phyloP scores from a whole-genome alignment of 1,140 invertebrate genomes.

The Lordiphosa collinella region DNA sequence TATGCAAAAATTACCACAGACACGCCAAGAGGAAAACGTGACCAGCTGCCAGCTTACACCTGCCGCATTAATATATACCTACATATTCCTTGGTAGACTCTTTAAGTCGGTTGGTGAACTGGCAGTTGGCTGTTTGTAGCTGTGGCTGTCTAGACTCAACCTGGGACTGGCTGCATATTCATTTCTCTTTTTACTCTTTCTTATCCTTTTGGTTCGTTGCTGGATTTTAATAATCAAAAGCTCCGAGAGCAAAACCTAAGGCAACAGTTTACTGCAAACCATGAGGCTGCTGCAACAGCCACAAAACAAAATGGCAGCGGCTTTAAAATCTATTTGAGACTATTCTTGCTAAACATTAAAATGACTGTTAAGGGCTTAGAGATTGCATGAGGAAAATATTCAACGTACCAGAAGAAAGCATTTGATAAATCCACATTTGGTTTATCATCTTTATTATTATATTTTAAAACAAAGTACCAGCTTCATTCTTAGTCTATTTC shows the following conservation, averaged over 20 bases:
- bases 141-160: conserved; percentile 34
- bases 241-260: conserved; percentile 11
- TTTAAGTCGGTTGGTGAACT: conserved; percentile 7
- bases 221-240: conserved; percentile 35
- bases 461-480: too few species aligned
- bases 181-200: conserved; percentile 17
- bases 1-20: conserved; percentile 13
- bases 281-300: conserved; percentile 11
- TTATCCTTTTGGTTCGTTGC: neutral
- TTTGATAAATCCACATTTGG: too few species aligned
- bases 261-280: conserved; percentile 31
- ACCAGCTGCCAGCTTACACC: conserved; percentile 26
- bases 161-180: conserved; percentile 23
- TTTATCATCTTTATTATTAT: too few species aligned
- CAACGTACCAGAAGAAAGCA: too few species aligned
- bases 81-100: conserved; percentile 34
- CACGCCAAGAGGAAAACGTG: neutral
- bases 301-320: conserved; percentile 23
- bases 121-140: neutral
- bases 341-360: neutral
- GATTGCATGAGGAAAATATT: too few species aligned
- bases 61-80: conserved; percentile 32
- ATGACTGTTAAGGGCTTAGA: neutral
- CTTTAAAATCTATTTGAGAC: neutral
- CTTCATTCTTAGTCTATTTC: too few species aligned